Conservation (phyloP, 2,888 invertebrate genomes). For the Apotomis capreana region DNA sequence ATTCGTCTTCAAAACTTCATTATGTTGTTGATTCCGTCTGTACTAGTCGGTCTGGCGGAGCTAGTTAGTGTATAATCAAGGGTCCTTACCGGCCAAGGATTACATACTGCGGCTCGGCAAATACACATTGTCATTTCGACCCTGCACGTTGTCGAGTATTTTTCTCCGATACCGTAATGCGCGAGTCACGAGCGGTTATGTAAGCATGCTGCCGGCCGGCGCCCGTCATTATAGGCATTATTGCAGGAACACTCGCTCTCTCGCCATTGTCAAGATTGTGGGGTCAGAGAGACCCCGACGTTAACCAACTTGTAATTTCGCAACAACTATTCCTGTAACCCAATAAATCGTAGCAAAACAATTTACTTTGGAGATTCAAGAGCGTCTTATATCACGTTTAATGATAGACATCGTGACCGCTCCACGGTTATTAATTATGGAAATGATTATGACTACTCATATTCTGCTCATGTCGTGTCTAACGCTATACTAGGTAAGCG, state of each 20-base stretch:
- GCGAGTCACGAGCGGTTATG: slow-evolving; percentile 82
- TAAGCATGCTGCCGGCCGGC: slow-evolving; percentile 79
- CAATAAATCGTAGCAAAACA: slow-evolving; percentile 78
- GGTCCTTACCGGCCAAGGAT: slow-evolving; percentile 31
- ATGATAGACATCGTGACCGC: slow-evolving; percentile 72
- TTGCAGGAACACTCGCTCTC: slow-evolving; percentile 72
- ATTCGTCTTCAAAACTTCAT: slow-evolving; percentile 9
- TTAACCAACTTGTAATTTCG: slow-evolving; percentile 78
- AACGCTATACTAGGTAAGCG: slow-evolving; percentile 50
- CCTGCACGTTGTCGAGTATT: slow-evolving; percentile 65
- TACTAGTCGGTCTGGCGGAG: slow-evolving; percentile 19
- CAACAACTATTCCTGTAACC: slow-evolving; percentile 74
- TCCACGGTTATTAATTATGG: slow-evolving; percentile 74
- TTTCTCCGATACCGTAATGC: slow-evolving; percentile 80
- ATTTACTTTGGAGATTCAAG: slow-evolving; percentile 66
- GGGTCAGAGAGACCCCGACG: slow-evolving; percentile 74
- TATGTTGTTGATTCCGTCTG: slow-evolving; percentile 13
- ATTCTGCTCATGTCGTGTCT: slow-evolving; percentile 60
- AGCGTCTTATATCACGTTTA: slow-evolving; percentile 65
- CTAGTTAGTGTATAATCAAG: slow-evolving; percentile 38
- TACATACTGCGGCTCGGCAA: slow-evolving; percentile 31
- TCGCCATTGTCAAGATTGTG: slow-evolving; percentile 82
- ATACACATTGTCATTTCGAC: slow-evolving; percentile 51
- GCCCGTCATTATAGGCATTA: slow-evolving; percentile 79
- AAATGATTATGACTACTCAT: slow-evolving; percentile 68